Evolutionary conservation across 2,797 vertebrate species (phyloP).

Genomic region (Acipenser oxyrinchus): DNA sequence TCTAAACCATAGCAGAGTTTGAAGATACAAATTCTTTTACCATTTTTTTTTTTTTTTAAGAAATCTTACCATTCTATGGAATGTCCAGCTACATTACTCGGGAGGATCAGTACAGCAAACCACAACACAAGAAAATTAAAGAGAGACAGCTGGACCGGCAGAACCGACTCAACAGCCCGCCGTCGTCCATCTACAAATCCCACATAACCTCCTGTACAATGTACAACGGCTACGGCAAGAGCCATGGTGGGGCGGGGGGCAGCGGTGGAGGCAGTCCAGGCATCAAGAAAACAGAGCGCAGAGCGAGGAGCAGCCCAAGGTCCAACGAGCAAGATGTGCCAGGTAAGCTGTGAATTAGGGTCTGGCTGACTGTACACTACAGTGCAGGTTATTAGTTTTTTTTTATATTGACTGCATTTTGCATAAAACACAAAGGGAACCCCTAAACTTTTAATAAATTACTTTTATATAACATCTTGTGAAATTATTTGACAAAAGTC

Average conservation of each 20-base stretch:
- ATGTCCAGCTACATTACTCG: constrained; percentile 89
- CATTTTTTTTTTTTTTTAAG: constrained; percentile 40
- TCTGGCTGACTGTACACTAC: too few species aligned
- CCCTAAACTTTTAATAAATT: too few species aligned
- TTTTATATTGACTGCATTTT: too few species aligned
- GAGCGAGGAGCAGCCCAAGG: constrained; percentile 86
- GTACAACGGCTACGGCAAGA: constrained; percentile 83
- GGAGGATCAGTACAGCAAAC: constrained; percentile 88
- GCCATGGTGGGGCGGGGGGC: constrained; percentile 49
- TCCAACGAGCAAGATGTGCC: constrained; percentile 78
- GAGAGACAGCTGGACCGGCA: constrained; percentile 84
- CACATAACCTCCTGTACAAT: constrained; percentile 61
- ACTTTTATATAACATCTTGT: too few species aligned
- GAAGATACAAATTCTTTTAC: too few species aligned
- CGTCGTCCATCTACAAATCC: constrained; percentile 80
- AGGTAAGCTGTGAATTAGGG: constrained; percentile 52
- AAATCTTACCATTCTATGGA: constrained; percentile 89
- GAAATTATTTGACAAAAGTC: too few species aligned
- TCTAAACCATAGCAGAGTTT: too few species aligned
- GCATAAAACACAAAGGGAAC: too few species aligned
- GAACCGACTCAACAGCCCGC: constrained; percentile 89
- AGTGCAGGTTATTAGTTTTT: too few species aligned
- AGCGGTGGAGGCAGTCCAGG: constrained; percentile 62
- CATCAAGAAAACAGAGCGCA: constrained; percentile 75
- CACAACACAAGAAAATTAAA: constrained; percentile 90